Percentiles rank a stretch among this genome's conserved stretches.
phyloP scores from a whole-genome alignment of 2,888 invertebrate species.

The Apamea sordens region DNA sequence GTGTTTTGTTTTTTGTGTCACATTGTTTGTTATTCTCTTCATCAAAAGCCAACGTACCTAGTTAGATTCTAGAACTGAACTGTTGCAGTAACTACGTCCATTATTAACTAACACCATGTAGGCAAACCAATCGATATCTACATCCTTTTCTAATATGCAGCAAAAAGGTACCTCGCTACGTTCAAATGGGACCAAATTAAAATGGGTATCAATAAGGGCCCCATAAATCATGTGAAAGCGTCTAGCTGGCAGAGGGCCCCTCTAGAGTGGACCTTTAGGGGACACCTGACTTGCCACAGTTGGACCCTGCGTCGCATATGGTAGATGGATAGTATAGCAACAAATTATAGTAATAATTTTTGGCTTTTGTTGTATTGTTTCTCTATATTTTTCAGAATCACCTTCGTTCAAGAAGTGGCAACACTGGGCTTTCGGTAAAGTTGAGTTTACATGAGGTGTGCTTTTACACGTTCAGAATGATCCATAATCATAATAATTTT shows the following conservation, averaged over 20 bases:
- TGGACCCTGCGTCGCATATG: slow-evolving; percentile 65
- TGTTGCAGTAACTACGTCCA: background rate
- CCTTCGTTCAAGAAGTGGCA: background rate
- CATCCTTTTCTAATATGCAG: slow-evolving; percentile 27
- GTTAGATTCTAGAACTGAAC: background rate
- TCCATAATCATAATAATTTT: background rate
- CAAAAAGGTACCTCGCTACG: slow-evolving; percentile 33
- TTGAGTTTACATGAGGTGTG: slow-evolving; percentile 30
- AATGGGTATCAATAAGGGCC: slow-evolving; percentile 85
- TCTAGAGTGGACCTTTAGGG: slow-evolving; percentile 83
- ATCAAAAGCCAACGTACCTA: background rate
- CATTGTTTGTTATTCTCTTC: background rate
- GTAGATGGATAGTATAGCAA: slow-evolving; percentile 32
- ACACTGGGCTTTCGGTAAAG: background rate
- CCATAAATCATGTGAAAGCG: slow-evolving; percentile 84
- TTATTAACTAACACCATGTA: background rate
- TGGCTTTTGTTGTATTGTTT: background rate
- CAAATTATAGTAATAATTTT: slow-evolving; percentile 13
- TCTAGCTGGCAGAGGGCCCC: slow-evolving; percentile 83
- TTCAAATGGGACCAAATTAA: slow-evolving; percentile 78
- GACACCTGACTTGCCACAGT: slow-evolving; percentile 82
- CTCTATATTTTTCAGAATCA: background rate
- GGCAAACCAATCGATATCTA: slow-evolving; percentile 37
- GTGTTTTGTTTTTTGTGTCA: background rate
- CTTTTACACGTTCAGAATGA: background rate